Evolutionary conservation across 2,113 vertebrate genomes (phyloP).

Genomic region (human): DNA sequence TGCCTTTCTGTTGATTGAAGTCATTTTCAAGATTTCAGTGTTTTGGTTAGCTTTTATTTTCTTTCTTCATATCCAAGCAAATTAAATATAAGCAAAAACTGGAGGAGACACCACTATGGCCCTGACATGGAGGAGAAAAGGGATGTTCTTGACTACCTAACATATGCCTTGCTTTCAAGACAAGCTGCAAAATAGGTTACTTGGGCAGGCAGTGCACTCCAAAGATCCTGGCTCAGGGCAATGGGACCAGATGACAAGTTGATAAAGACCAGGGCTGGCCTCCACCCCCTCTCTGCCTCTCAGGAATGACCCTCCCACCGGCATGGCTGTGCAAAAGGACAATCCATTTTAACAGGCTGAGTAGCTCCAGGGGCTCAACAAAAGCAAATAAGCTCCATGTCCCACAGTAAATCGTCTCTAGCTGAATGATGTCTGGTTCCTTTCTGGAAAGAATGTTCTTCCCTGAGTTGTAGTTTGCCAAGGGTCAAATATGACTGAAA

Average conservation of each 20-base stretch:
- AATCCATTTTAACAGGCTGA: slow-evolving; percentile 87
- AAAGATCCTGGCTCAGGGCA: neutral
- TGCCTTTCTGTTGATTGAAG: neutral
- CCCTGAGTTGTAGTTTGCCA: slow-evolving; percentile 82
- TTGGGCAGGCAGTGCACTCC: neutral
- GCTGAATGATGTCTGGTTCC: slow-evolving; percentile 86
- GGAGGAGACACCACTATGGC: neutral
- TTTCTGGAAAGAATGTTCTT: slow-evolving; percentile 86
- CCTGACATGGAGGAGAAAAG: neutral
- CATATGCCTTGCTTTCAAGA: neutral
- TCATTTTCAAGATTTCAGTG: neutral
- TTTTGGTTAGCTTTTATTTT: neutral
- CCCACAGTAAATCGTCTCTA: slow-evolving; percentile 87
- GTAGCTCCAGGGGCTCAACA: slow-evolving; percentile 66
- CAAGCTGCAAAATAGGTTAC: neutral
- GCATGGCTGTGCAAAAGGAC: slow-evolving; percentile 85
- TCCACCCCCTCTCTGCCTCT: neutral
- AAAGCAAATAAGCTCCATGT: slow-evolving; percentile 86
- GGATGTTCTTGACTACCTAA: neutral
- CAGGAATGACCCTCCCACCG: slow-evolving; percentile 60
- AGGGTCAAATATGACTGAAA: slow-evolving; percentile 90
- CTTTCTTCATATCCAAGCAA: neutral
- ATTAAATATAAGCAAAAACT: neutral
- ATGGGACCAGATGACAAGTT: neutral
- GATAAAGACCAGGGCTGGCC: neutral